Evolutionary conservation across 2,888 invertebrate genomes (phyloP), one percentile per base, ranked within the genome.

Genomic region (Euzophera pinguis): DNA sequence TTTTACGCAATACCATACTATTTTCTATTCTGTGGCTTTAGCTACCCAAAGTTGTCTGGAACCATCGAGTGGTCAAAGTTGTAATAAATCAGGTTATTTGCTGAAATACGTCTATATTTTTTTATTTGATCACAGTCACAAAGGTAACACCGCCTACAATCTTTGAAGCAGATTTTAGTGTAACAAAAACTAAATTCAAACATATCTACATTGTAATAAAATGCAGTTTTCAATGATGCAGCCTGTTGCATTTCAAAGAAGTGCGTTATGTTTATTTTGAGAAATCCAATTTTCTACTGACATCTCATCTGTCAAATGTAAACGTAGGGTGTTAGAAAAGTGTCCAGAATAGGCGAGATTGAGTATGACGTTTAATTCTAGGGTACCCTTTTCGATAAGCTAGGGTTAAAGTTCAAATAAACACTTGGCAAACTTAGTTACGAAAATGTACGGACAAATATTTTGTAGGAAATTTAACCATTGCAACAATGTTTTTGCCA

Each of bases 201-300:
- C 63, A 56, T 29, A 9, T 1, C 43, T 10, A 7, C n/a, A 16
- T n/a, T 0, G 8, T 3, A 9, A 42, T 64, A 73, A 56, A 64
- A 67, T 56, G 45, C 35, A 55, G 48, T 64, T 63, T 68, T 37
- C 41, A 35, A 50, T 50, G 37, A 34, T 14, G n/a, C 3, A 27
- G n/a, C 29, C 2, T 29, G 54, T n/a, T 65, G 65, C 62, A 64
- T 49, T 59, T 55, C 59, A 61, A 67, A 69, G 66, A 66, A 67
- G 62, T 76, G 72, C 73, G 84, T 81, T 79, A 81, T 86, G 81
- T 90, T 89, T 88, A 83, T 84, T 85, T 85, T 85, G 79, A 79
- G 65, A 87, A 88, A 88, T 89, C 89, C 88, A 89, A 89, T 89
- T 90, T 88, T 87, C 79, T 82, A 78, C 84, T 84, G 89, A 86